Conservation (phyloP, 1,140 invertebrate genomes). For the Diachasmimorpha longicaudata region DNA sequence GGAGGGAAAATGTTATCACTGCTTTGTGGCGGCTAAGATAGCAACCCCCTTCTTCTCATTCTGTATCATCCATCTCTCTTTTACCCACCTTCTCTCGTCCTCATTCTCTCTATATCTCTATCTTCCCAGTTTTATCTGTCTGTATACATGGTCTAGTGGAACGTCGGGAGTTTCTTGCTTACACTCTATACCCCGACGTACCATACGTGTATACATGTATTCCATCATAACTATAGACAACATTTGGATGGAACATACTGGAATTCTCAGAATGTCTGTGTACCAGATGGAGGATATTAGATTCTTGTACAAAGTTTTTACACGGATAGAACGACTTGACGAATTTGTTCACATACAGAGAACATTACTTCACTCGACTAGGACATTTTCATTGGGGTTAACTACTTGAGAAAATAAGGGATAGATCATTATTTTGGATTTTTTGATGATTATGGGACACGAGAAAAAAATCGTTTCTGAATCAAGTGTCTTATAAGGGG, state of each 20-base stretch:
- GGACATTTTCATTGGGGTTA: neutral
- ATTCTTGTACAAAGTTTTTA: constrained; percentile 62
- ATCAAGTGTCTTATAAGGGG: no score
- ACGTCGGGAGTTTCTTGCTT: neutral
- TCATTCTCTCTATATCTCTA: neutral
- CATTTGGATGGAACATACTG: constrained; percentile 11
- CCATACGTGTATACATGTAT: constrained; percentile 2
- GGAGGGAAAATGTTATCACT: constrained; percentile 65
- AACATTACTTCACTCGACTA: neutral
- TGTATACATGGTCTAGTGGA: neutral
- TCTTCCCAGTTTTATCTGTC: neutral
- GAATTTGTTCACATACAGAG: neutral
- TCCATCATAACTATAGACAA: neutral
- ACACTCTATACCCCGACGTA: neutral
- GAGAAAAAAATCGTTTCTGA: no score
- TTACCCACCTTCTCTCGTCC: neutral
- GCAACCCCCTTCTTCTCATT: constrained; percentile 49
- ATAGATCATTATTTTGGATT: neutral
- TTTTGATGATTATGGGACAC: no score
- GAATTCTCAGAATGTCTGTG: constrained; percentile 58
- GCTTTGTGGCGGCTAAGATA: constrained; percentile 64
- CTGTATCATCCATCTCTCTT: constrained; percentile 1
- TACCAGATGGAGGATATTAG: constrained; percentile 59
- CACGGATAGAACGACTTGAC: constrained; percentile 25
- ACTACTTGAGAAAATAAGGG: neutral